Evolutionary conservation across 1,140 invertebrate genomes (phyloP).

Genomic region (Rhopalosiphum maidis): DNA sequence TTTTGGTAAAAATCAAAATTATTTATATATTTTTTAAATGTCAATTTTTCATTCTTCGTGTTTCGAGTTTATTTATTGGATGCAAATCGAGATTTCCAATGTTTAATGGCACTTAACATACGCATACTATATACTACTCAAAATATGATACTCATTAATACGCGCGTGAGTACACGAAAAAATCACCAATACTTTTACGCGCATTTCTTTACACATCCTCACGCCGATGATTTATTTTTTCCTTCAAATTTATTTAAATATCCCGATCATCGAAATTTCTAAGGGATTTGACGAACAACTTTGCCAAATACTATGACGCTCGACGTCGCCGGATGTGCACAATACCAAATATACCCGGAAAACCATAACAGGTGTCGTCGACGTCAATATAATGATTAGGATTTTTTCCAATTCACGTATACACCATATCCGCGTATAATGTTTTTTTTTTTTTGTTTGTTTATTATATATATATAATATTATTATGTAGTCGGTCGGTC

Average conservation of each 20-base stretch:
- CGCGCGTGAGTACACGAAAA: neutral
- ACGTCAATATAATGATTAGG: neutral
- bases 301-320: neutral
- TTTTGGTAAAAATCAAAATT: neutral
- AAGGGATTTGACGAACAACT: neutral
- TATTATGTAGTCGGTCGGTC: neutral
- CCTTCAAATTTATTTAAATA: no score
- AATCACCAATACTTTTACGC: neutral
- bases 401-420: neutral
- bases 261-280: no score
- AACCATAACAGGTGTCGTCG: constrained; percentile 17
- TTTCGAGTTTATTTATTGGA: neutral
- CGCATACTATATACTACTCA: no score
- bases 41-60: neutral
- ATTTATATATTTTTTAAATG: neutral
- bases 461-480: neutral
- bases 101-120: no score
- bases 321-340: no score
- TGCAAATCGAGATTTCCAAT: no score
- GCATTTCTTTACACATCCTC: no score
- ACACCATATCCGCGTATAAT: no score
- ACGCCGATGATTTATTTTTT: no score
- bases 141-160: no score
- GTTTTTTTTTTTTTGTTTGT: neutral
- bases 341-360: neutral